Percentiles rank a stretch among this genome's conserved stretches.
phyloP scores from a whole-genome alignment of 2,113 vertebrate genomes.

The Apodemus sylvaticus region DNA sequence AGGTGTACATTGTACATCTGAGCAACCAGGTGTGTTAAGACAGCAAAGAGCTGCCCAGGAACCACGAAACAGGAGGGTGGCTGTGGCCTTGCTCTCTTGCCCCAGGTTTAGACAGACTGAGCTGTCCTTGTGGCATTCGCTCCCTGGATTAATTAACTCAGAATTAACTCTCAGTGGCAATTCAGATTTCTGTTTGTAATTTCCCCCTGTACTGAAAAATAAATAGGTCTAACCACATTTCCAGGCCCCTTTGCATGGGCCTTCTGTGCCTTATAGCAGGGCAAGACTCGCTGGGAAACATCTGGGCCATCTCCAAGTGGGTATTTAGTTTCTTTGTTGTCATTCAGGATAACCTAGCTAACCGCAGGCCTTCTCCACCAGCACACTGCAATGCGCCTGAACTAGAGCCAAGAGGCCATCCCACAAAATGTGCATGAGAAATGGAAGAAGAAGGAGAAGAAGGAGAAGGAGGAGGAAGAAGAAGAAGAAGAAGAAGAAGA shows the following conservation, averaged over 20 bases:
- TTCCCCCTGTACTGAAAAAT: conserved; percentile 68
- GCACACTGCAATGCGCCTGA: conserved; percentile 8
- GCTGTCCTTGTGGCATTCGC: not conserved
- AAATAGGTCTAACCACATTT: conserved; percentile 61
- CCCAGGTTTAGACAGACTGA: not conserved
- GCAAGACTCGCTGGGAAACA: not conserved
- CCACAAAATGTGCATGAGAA: conserved; percentile 30
- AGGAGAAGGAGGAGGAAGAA: no score
- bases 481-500: no score
- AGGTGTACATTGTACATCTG: not conserved
- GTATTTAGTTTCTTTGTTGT: conserved; percentile 51
- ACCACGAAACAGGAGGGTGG: not conserved
- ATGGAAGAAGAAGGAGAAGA: not conserved
- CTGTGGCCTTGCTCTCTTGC: not conserved
- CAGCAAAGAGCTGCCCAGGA: not conserved
- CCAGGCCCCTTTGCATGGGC: not conserved
- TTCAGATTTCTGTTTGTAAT: conserved; percentile 58
- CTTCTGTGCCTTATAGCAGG: conserved; percentile 50
- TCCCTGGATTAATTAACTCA: conserved; percentile 61
- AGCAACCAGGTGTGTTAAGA: not conserved
- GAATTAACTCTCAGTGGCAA: conserved; percentile 46
- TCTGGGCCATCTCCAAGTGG: not conserved
- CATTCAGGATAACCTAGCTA: conserved; percentile 50
- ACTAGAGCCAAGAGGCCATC: conserved; percentile 32
- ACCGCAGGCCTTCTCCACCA: conserved; percentile 53